Evolutionary conservation across 2,113 vertebrate species (phyloP).

Genomic region (Ranitomeya variabilis): DNA sequence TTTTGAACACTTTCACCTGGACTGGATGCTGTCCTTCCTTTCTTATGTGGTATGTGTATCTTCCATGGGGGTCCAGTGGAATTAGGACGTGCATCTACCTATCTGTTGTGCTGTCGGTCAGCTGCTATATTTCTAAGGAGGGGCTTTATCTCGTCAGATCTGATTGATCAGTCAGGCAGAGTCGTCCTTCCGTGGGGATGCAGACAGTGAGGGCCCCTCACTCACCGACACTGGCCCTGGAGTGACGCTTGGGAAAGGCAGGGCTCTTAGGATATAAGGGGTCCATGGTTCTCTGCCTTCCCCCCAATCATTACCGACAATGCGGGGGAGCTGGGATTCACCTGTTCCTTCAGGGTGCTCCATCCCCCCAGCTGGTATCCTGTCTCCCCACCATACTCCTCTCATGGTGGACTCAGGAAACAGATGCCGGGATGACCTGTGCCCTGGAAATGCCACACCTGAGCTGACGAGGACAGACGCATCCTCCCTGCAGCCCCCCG

Average conservation of each 20-base stretch:
- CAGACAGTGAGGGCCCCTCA: neutral
- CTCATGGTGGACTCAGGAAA: neutral
- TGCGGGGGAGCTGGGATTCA: neutral
- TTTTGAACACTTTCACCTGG: no score
- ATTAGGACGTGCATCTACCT: no score
- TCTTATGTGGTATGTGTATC: no score
- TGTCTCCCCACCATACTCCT: neutral
- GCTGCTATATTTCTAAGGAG: no score
- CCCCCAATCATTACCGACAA: no score
- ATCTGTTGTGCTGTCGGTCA: no score
- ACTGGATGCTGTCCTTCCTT: no score
- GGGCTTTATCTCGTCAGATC: neutral
- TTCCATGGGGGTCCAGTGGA: no score
- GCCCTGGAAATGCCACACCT: conserved; percentile 22
- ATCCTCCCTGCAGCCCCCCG: neutral
- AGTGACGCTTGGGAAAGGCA: neutral
- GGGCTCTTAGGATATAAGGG: neutral
- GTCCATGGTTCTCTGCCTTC: no score
- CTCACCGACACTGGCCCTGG: neutral
- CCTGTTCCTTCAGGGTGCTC: neutral
- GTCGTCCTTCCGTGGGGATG: neutral
- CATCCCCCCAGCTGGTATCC: neutral
- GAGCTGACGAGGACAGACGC: conserved; percentile 3
- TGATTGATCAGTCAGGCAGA: conserved; percentile 31
- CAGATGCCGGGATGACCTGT: conserved; percentile 1